Evolutionary conservation across 2,888 invertebrate species (phyloP).

Genomic region (Philhelius pedissequus): DNA sequence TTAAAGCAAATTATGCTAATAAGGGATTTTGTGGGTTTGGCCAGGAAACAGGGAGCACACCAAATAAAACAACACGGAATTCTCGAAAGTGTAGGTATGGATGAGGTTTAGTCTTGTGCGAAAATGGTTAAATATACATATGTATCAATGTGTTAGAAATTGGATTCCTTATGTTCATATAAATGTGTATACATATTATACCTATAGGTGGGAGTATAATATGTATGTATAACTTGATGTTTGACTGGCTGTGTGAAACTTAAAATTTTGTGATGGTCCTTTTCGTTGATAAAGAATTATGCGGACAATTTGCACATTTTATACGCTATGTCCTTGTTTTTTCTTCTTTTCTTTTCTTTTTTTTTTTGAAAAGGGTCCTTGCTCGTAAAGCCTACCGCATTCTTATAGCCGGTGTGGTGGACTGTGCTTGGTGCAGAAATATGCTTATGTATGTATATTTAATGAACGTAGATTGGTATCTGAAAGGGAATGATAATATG

Average conservation of each 20-base stretch:
- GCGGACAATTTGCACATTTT: slow-evolving; percentile 59
- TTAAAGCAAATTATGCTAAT: slow-evolving; percentile 65
- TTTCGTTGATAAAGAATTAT: slow-evolving; percentile 41
- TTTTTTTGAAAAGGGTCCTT: slow-evolving; percentile 31
- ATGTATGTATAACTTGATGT: neutral
- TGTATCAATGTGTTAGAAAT: neutral
- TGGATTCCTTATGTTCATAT: no score
- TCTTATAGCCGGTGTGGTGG: neutral
- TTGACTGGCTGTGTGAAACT: slow-evolving; percentile 2
- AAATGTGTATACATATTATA: no score
- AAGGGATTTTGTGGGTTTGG: slow-evolving; percentile 45
- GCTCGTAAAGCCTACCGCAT: neutral
- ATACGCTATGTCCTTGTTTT: slow-evolving; percentile 2
- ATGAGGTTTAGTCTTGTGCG: neutral
- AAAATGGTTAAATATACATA: neutral
- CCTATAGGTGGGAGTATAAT: neutral
- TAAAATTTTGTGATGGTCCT: slow-evolving; percentile 31
- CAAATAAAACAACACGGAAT: neutral
- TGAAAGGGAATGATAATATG: slow-evolving; percentile 24
- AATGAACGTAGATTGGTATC: slow-evolving; percentile 44
- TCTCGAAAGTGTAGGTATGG: neutral
- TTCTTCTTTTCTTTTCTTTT: neutral
- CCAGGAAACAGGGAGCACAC: slow-evolving; percentile 1
- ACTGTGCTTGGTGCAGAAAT: neutral
- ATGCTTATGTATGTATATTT: slow-evolving; percentile 39